A percentile compares a stretch with the other conserved stretches of the same genome.
Conservation (phyloP, 2,888 invertebrate genomes). For the Drosophila gaucha region DNA sequence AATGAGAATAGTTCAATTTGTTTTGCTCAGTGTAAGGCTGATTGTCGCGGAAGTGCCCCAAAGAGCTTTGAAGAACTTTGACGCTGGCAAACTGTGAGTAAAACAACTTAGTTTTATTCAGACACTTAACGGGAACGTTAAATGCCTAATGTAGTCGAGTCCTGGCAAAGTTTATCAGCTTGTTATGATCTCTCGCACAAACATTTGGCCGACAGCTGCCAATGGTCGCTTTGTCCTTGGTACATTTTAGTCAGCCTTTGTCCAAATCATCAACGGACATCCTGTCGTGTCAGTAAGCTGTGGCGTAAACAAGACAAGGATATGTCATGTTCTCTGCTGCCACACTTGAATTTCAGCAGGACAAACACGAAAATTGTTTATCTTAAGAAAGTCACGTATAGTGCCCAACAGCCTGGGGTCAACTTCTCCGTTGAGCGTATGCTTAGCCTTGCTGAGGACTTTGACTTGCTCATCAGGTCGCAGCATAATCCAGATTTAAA, state of each 20-base stretch:
- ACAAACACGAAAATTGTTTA: conserved; percentile 40
- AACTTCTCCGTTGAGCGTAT: background rate
- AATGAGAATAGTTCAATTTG: background rate
- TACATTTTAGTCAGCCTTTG: conserved; percentile 26
- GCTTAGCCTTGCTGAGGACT: background rate
- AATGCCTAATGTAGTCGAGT: conserved; percentile 36
- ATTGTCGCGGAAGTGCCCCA: conserved; percentile 49
- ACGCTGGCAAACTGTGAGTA: conserved; percentile 29
- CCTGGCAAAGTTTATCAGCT: conserved; percentile 53
- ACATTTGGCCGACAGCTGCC: conserved; percentile 38
- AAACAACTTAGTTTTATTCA: conserved; percentile 26
- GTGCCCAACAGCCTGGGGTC: background rate
- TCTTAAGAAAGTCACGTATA: conserved; percentile 47
- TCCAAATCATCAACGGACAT: conserved; percentile 40
- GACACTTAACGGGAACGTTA: conserved; percentile 24
- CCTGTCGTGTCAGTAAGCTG: conserved; percentile 43
- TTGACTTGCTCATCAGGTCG: conserved; percentile 33
- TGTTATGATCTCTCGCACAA: conserved; percentile 37
- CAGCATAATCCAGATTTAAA: conserved; percentile 43
- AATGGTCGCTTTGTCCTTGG: conserved; percentile 19
- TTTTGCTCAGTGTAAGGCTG: conserved; percentile 13
- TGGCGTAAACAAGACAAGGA: conserved; percentile 47
- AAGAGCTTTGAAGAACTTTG: conserved; percentile 46
- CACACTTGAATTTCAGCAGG: conserved; percentile 3
- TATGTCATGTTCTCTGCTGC: conserved; percentile 8